phyloP scores from a whole-genome alignment of 2,113 vertebrate genomes.

The Hydrochoerus hydrochaeris region DNA sequence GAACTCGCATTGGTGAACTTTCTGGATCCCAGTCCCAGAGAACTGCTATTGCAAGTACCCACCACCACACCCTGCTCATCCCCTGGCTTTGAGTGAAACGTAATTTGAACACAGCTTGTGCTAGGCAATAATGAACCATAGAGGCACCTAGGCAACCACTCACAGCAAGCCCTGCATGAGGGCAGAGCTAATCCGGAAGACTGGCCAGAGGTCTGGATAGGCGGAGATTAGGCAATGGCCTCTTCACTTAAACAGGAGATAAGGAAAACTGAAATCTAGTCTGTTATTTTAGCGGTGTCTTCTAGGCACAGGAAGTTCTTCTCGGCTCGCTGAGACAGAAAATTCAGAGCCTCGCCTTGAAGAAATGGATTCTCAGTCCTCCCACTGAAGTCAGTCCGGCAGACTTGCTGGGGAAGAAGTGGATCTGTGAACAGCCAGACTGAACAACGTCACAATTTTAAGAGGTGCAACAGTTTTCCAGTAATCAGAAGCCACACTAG shows the following conservation, averaged over 20 bases:
- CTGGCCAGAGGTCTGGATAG: too few relatives aligned
- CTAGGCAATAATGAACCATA: neutral
- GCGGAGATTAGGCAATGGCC: too few relatives aligned
- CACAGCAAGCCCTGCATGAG: neutral
- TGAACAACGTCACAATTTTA: neutral
- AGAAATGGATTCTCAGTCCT: neutral
- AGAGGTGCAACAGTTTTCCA: too few relatives aligned
- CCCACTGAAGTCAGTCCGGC: accelerated
- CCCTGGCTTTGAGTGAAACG: neutral
- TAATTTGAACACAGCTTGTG: neutral
- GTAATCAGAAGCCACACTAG: neutral
- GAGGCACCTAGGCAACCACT: neutral
- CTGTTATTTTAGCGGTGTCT: neutral
- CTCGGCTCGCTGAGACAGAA: accelerated
- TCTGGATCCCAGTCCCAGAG: too few relatives aligned
- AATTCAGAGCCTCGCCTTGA: accelerated
- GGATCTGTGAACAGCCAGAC: too few relatives aligned
- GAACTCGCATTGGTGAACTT: too few relatives aligned
- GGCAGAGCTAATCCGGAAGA: too few relatives aligned
- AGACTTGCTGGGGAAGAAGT: too few relatives aligned
- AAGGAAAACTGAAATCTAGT: neutral
- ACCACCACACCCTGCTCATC: neutral
- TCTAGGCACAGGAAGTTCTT: neutral
- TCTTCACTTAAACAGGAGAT: neutral
- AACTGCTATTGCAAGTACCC: too few relatives aligned